A percentile compares a stretch with the other conserved stretches of the same genome.
These are phyloP conservation scores for Amphipyra tragopoginis DNA, from an alignment of 2,888 invertebrate species.

Conservation along the genomic window DNA sequence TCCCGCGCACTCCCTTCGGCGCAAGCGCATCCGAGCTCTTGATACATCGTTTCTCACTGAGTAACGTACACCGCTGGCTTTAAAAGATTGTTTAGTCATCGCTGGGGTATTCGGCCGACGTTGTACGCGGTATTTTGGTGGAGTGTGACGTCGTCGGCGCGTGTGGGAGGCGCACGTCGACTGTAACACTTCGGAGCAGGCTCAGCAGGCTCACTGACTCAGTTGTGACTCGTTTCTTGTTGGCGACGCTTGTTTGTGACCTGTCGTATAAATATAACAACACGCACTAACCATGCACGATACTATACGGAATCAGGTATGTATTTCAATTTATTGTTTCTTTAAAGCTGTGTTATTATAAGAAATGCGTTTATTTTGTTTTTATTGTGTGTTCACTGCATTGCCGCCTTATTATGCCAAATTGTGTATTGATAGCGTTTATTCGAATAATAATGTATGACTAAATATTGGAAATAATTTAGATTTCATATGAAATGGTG, in stretches of 20 bases:
- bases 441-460: conserved; percentile 1
- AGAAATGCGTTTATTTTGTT: conserved; percentile 4
- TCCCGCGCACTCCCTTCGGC: conserved; percentile 60
- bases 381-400: conserved; percentile 16
- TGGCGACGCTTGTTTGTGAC: conserved; percentile 54
- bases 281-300: conserved; percentile 67
- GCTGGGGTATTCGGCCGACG: conserved; percentile 56
- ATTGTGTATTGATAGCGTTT: conserved; percentile 11
- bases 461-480: conserved; percentile 10
- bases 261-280: conserved; percentile 21
- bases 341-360: conserved; percentile 22
- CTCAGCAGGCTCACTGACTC: conserved; percentile 38
- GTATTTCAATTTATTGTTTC: conserved; percentile 23
- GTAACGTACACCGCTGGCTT: conserved; percentile 68
- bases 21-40: conserved; percentile 59
- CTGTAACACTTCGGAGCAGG: conserved; percentile 22
- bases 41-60: conserved; percentile 38
- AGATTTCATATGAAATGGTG: no score
- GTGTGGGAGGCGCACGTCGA: conserved; percentile 56
- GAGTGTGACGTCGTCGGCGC: conserved; percentile 52
- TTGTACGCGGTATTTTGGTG: conserved; percentile 63
- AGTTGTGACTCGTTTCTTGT: conserved; percentile 70
- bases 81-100: conserved; percentile 59
- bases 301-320: conserved; percentile 74
- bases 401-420: conserved; percentile 11